These are phyloP conservation scores for Brachyrhaphis roseni DNA, from an alignment of 2,797 vertebrate genomes.

Conservation along the genomic window DNA sequence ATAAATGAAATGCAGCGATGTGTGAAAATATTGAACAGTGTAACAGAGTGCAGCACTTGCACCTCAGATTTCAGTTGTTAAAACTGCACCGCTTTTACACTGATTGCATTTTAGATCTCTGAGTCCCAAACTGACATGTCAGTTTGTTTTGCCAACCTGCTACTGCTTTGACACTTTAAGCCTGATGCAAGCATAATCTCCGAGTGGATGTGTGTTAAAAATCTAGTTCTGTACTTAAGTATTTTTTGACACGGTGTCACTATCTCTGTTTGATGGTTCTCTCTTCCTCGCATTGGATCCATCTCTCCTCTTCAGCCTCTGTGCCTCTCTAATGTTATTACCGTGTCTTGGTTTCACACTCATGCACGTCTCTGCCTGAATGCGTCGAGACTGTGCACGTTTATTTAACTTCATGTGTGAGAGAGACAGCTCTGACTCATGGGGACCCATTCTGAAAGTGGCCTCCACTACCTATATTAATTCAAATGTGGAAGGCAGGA, in stretches of 20 bases:
- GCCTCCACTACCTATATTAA: conserved; percentile 49
- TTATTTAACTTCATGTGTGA: conserved; percentile 9
- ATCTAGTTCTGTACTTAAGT: conserved; percentile 18
- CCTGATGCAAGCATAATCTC: conserved; percentile 28
- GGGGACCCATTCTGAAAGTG: conserved; percentile 44
- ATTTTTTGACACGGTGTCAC: conserved; percentile 45
- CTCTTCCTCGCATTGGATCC: conserved; percentile 35
- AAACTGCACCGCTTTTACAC: not conserved
- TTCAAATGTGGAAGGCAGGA: conserved; percentile 52
- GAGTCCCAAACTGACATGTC: not conserved
- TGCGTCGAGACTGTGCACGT: conserved; percentile 28
- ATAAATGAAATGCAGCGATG: not conserved
- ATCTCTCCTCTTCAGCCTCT: not conserved
- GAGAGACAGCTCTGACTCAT: conserved; percentile 44
- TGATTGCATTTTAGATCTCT: not conserved
- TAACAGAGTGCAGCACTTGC: not conserved
- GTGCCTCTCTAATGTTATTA: conserved; percentile 17
- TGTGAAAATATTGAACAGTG: not conserved
- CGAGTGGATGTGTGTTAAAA: conserved; percentile 17
- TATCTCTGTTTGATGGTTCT: conserved; percentile 42
- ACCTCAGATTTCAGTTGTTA: not conserved
- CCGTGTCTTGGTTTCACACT: conserved; percentile 18
- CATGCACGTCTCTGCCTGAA: conserved; percentile 13
- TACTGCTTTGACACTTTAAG: conserved; percentile 5
- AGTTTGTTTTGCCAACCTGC: not conserved